Evolutionary conservation across 2,113 vertebrate species (phyloP), one percentile per base, ranked within the genome.

Genomic region (Machaerirhynchus nigripectus): DNA sequence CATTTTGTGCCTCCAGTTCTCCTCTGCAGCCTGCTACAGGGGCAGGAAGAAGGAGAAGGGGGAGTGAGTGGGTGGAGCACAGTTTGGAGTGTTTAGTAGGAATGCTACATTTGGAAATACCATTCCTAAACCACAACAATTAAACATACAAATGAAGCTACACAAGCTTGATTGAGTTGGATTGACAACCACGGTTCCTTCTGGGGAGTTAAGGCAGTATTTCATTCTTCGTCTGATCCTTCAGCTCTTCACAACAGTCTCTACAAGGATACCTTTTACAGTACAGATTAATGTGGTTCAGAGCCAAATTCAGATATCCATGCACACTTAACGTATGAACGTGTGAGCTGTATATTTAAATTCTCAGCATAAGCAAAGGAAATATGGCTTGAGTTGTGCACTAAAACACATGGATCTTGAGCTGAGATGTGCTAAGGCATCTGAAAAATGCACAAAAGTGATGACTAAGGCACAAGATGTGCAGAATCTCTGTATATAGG

Each of bases 311-410:
- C 71, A 76, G 53, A 47, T 20, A 76, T 42, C 8, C 13, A 8
- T 7, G 11, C 1, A 10, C 11, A 19, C 68, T 90, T 85, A 37
- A 55, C 27, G 4, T 40, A 55, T 79, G 23, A 20, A 16, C 22
- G 26, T 47, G 7, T 40, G 8, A 33, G 4, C 12, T 0, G 0
- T n/a, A 7, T 63, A 67, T 53, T 4, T 47, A 46, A 68, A 80
- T 69, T 76, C 15, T 6, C 2, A 28, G 19, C 11, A 31, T 40
- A 52, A 44, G 40, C 3, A 63, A 59, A 17, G 7, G 5, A 61
- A n/a, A 68, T 28, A 33, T 18, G 3, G 15, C 5, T 61, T 47
- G 7, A 68, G 27, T 60, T 7, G 30, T 15, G 8, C 33, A 9
- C 40, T 76, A 15, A 73, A 90, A 44, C 10, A n/a, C 3, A 44